Percentiles rank a stretch among this genome's conserved stretches.
These are phyloP conservation scores for Chrysodeixis includens DNA, from an alignment of 2,888 invertebrate species.

Conservation along the genomic window DNA sequence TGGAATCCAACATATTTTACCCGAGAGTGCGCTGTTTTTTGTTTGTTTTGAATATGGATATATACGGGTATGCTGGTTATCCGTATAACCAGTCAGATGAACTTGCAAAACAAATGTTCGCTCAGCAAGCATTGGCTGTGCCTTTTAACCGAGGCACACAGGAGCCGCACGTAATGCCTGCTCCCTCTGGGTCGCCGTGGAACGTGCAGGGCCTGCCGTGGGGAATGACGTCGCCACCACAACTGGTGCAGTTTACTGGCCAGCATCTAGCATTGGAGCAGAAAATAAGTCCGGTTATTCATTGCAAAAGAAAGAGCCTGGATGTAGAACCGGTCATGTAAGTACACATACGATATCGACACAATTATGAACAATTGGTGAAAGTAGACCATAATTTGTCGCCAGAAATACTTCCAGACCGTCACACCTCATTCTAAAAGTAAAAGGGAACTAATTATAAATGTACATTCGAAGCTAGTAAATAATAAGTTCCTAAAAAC, in stretches of 20 bases:
- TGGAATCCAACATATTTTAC: slow-evolving; percentile 21
- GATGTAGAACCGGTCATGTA: slow-evolving; percentile 86
- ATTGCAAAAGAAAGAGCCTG: slow-evolving; percentile 84
- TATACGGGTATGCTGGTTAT: slow-evolving; percentile 78
- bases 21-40: slow-evolving; percentile 17
- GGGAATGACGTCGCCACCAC: slow-evolving; percentile 83
- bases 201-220: slow-evolving; percentile 87
- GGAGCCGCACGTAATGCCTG: slow-evolving; percentile 79
- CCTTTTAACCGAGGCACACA: slow-evolving; percentile 66
- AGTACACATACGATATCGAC: slow-evolving; percentile 64
- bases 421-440: neutral
- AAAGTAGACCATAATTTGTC: neutral
- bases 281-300: slow-evolving; percentile 69
- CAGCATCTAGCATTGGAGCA: slow-evolving; percentile 69
- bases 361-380: too few relatives aligned
- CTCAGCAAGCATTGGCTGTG: slow-evolving; percentile 76
- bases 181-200: slow-evolving; percentile 85
- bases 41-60: slow-evolving; percentile 71
- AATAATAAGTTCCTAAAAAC: neutral
- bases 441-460: neutral
- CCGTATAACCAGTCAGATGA: slow-evolving; percentile 80
- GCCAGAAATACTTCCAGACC: neutral
- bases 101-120: slow-evolving; percentile 80
- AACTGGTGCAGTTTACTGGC: slow-evolving; percentile 85
- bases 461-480: too few relatives aligned